Evolutionary conservation across 2,113 vertebrate genomes (phyloP).

Genomic region (Vicugna pacos): DNA sequence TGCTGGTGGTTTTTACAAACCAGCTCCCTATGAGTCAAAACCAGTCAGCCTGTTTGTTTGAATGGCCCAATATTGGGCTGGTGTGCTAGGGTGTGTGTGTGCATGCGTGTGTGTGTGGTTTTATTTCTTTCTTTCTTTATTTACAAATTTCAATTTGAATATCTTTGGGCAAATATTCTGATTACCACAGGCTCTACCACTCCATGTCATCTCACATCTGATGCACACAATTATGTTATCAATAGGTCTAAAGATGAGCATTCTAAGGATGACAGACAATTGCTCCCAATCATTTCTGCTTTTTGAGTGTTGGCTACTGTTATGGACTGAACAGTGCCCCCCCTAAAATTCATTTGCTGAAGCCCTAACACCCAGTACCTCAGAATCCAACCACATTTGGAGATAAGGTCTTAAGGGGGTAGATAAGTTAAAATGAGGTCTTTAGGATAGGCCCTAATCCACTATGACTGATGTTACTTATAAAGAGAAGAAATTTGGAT

Average conservation of each 20-base stretch:
- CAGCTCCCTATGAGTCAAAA: background rate
- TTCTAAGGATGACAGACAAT: background rate
- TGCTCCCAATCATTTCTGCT: background rate
- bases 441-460: background rate
- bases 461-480: background rate
- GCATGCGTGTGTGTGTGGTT: background rate
- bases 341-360: background rate
- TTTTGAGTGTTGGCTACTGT: background rate
- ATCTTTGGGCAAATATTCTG: constrained; percentile 16
- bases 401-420: constrained; percentile 21
- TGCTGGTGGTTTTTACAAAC: background rate
- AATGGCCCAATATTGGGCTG: background rate
- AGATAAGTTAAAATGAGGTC: constrained; percentile 47
- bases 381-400: constrained; percentile 8
- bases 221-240: constrained; percentile 24
- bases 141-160: constrained; percentile 43
- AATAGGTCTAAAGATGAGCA: background rate
- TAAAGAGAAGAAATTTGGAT: background rate
- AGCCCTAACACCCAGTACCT: background rate
- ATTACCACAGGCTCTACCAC: background rate
- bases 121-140: background rate
- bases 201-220: background rate
- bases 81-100: background rate
- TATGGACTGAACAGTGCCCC: background rate
- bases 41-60: background rate